These are phyloP conservation scores for Setipinna tenuifilis DNA, from an alignment of 2,797 vertebrate genomes.

Conservation along the genomic window DNA sequence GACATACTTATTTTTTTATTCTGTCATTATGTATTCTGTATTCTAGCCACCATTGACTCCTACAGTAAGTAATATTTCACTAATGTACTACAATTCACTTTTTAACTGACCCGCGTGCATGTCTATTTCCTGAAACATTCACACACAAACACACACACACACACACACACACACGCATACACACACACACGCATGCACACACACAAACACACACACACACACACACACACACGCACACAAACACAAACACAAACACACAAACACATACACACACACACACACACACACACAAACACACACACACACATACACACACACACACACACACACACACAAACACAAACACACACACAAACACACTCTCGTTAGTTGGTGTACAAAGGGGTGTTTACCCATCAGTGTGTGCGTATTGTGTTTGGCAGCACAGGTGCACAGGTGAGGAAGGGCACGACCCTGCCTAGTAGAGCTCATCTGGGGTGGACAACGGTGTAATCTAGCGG, in stretches of 20 bases:
- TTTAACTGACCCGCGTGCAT: too few species aligned
- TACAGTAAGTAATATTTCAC: too few species aligned
- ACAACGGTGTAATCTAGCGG: too few species aligned
- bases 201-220: conserved; percentile 28
- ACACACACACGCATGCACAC: conserved; percentile 50
- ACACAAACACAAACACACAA: conserved; percentile 52
- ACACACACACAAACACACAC: background rate
- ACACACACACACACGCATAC: conserved; percentile 29
- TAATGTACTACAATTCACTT: too few species aligned
- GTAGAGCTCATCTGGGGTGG: too few species aligned
- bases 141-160: conserved; percentile 50
- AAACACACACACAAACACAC: background rate
- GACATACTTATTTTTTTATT: background rate
- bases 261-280: conserved; percentile 28
- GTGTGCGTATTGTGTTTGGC: background rate
- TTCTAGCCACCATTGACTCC: background rate
- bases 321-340: conserved; percentile 54
- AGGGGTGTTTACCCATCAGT: background rate
- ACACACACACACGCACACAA: background rate
- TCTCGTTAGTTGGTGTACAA: background rate
- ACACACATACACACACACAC: background rate
- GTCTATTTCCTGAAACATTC: background rate
- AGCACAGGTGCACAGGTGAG: background rate
- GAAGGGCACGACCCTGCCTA: too few species aligned
- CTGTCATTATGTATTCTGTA: background rate